Base-by-base conservation (phyloP, 1,140 invertebrate genomes). In the Pseudomyrmex flavicornis region DNA sequence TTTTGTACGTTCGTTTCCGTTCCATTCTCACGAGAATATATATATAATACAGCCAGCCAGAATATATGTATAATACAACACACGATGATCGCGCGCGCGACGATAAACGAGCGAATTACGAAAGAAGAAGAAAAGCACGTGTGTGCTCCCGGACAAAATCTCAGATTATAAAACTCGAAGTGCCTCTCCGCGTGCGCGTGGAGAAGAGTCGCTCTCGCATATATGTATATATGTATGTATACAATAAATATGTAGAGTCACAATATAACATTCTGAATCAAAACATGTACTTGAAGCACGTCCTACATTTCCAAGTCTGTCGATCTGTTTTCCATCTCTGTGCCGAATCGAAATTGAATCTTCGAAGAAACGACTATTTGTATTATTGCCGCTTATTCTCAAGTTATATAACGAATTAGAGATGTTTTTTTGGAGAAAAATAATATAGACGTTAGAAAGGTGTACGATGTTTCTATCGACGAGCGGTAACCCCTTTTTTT, bases 51-150 rank as follows among this genome's bases (percentile, higher is more conserved):
- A 35, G 1, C 35, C 62, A 74, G 17, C 44, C 69, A n/a, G n/a
- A n/a, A n/a, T n/a, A n/a, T n/a, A n/a, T n/a, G n/a, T n/a, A n/a
- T n/a, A n/a, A n/a, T n/a, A 65, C 35, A 52, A 69, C 76, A 69
- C 50, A 63, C 62, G 74, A 77, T 65, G 61, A 72, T 59, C 70
- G 72, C 35, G 75, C 69, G 69, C 70, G 69, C 35, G 75, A 66
- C 68, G 46, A 68, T 65, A 70, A 35, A 68, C n/a, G 46, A 17
- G 22, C 61, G 15, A 75, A 68, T 54, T 65, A 58, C 68, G 77
- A 74, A 83, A 85, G 48, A 50, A 35, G 48, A 50, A 35, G 20
- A 50, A 83, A 86, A 82, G 58, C 22, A 52, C 22, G 75, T 22
- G 44, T 48, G 35, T 20, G 20, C 5, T 20, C 44, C 2, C 2